These are phyloP conservation scores for Hormaphis cornu DNA, from an alignment of 1,140 invertebrate genomes.

Conservation along the genomic window DNA sequence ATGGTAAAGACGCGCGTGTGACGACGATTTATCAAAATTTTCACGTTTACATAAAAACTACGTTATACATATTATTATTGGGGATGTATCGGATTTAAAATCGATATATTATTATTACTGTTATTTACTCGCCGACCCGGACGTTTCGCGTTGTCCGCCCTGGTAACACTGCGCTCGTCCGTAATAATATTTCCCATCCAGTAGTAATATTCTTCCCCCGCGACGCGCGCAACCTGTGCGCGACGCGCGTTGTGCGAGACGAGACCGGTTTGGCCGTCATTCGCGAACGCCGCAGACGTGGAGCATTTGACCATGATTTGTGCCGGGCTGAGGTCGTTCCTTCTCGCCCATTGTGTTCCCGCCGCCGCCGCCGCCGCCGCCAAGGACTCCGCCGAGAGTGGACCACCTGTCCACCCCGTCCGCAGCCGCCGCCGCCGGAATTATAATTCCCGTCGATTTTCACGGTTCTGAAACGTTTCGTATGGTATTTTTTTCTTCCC, in stretches of 20 bases:
- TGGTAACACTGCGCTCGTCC: conserved; percentile 4
- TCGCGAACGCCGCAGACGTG: conserved; percentile 15
- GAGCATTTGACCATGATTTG: conserved; percentile 25
- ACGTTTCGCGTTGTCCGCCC: background rate
- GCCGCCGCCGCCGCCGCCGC: background rate
- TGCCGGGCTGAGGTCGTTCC: conserved; percentile 19
- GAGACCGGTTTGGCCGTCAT: conserved; percentile 25
- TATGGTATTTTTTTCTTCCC: too few species aligned
- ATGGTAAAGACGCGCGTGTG: too few species aligned
- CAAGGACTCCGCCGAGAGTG: background rate
- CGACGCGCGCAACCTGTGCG: background rate
- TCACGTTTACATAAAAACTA: too few species aligned
- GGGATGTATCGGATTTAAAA: too few species aligned
- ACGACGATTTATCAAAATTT: too few species aligned
- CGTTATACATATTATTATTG: too few species aligned
- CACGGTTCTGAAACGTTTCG: background rate
- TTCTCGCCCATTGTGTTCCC: conserved; percentile 17
- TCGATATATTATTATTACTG: too few species aligned
- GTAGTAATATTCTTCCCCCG: too few species aligned
- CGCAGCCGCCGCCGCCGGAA: too few species aligned
- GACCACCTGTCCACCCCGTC: conserved; percentile 26
- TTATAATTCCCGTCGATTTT: background rate
- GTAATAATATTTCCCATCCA: too few species aligned
- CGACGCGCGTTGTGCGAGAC: background rate
- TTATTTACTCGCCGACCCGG: too few species aligned